These are phyloP conservation scores for Pygoscelis adeliae DNA, from an alignment of 2,113 vertebrate species.

Conservation along the genomic window DNA sequence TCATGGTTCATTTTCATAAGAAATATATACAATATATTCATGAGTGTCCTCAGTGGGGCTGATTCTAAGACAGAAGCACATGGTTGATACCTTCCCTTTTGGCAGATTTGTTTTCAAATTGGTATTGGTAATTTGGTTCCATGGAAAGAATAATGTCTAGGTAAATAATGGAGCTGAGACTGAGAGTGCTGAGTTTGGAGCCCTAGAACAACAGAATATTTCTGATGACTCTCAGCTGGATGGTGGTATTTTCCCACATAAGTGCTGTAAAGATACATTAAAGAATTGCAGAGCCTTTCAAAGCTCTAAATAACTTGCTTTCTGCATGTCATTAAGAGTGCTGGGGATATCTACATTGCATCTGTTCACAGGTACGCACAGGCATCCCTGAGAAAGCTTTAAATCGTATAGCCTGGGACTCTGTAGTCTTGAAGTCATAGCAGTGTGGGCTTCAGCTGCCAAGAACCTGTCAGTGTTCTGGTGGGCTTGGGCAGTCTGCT, in stretches of 20 bases:
- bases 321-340: slow-evolving; percentile 61
- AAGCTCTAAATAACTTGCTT: slow-evolving; percentile 60
- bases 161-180: slow-evolving; percentile 63
- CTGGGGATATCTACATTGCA: slow-evolving; percentile 51
- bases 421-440: background rate
- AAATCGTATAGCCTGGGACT: background rate
- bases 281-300: slow-evolving; percentile 64
- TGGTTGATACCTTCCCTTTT: slow-evolving; percentile 43
- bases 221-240: slow-evolving; percentile 61
- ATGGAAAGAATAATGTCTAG: slow-evolving; percentile 50
- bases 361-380: slow-evolving; percentile 51
- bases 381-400: slow-evolving; percentile 27
- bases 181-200: slow-evolving; percentile 29
- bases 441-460: background rate
- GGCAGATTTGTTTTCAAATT: slow-evolving; percentile 62
- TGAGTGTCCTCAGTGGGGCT: slow-evolving; percentile 1
- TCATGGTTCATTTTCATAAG: background rate
- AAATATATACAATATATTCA: slow-evolving; percentile 1
- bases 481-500: background rate
- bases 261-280: slow-evolving; percentile 58
- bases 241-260: slow-evolving; percentile 62
- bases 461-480: background rate
- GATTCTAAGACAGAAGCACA: slow-evolving; percentile 35
- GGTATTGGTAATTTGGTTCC: slow-evolving; percentile 27
- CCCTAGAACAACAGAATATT: slow-evolving; percentile 56